phyloP scores from a whole-genome alignment of 2,888 invertebrate genomes.

The Ornithoptera alexandrae region DNA sequence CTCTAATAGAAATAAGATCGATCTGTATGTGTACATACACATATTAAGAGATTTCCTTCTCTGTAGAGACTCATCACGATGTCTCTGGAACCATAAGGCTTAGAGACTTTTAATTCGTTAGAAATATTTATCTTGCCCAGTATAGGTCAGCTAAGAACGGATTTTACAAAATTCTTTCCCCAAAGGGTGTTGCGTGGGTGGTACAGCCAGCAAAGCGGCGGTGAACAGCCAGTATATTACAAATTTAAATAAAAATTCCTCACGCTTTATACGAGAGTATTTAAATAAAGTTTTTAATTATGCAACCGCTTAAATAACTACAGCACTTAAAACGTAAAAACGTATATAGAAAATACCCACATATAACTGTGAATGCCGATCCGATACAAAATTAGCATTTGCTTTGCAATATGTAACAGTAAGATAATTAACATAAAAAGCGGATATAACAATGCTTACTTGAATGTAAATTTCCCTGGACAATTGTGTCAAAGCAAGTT shows the following conservation, averaged over 20 bases:
- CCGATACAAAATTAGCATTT: constrained; percentile 14
- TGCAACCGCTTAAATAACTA: neutral
- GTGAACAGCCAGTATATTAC: no score
- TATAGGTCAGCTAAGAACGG: no score
- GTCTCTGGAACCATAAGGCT: no score
- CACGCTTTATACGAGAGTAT: neutral
- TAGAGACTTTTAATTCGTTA: no score
- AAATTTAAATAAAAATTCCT: neutral
- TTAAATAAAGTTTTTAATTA: neutral
- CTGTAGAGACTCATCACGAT: no score
- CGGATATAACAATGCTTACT: constrained; percentile 1
- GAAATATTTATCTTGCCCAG: no score
- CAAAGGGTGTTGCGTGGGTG: no score
- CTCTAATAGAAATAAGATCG: no score
- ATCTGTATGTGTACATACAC: no score
- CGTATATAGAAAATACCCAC: neutral
- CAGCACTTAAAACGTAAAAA: constrained; percentile 10
- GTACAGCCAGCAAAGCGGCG: no score
- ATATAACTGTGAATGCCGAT: constrained; percentile 9
- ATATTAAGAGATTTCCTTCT: no score
- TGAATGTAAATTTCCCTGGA: constrained; percentile 12
- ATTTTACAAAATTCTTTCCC: no score
- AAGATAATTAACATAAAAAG: constrained; percentile 15
- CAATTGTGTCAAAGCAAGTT: constrained; percentile 21
- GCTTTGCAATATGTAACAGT: constrained; percentile 6